phyloP scores from a whole-genome alignment of 2,113 vertebrate species.

The Gorilla gorilla region DNA sequence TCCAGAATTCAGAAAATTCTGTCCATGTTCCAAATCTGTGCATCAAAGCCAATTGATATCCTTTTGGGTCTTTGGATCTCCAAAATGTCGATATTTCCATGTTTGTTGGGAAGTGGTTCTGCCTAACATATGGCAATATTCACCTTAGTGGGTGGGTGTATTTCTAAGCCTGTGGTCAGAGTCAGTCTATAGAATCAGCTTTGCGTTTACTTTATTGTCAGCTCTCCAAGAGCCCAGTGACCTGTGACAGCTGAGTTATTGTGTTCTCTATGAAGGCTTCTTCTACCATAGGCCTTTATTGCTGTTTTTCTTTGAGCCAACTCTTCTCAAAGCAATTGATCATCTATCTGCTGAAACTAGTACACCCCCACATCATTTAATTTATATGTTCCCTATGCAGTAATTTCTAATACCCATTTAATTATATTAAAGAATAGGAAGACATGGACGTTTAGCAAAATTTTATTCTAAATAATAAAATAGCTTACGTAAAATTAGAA shows the following conservation, averaged over 20 bases:
- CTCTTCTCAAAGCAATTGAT: conserved; percentile 14
- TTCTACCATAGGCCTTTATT: background rate
- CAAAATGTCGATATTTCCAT: background rate
- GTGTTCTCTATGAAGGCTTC: background rate
- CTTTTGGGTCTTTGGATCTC: background rate
- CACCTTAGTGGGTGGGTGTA: background rate
- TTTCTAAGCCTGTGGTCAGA: background rate
- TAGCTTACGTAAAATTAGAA: background rate
- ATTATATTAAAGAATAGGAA: background rate
- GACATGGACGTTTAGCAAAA: background rate
- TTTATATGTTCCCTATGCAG: background rate
- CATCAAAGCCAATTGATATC: background rate
- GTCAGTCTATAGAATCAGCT: background rate
- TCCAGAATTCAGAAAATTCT: background rate
- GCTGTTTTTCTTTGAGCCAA: background rate
- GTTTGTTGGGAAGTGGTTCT: background rate
- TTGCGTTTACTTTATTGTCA: background rate
- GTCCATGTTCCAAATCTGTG: background rate
- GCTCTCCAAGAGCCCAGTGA: background rate
- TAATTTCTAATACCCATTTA: background rate
- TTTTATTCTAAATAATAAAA: conserved; percentile 25
- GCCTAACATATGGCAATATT: background rate
- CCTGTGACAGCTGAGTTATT: conserved; percentile 9
- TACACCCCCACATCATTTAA: background rate
- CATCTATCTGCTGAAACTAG: conserved; percentile 8